A percentile compares a stretch with the other conserved stretches of the same genome.
Evolutionary conservation across 1,140 invertebrate species (phyloP).

Genomic region (Oncopeltus fasciatus): DNA sequence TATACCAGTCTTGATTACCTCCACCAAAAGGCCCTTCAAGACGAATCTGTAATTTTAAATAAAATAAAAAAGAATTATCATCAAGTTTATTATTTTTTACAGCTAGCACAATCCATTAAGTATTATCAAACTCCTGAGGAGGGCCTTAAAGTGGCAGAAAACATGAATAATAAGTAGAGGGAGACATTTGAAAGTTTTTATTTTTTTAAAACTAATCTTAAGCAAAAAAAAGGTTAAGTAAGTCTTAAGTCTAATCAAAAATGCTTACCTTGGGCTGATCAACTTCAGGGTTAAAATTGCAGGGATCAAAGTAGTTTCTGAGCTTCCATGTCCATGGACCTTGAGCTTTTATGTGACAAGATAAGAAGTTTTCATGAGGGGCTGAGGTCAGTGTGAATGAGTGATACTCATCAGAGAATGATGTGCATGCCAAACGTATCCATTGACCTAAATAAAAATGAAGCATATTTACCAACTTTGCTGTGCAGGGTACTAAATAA

Average conservation of each 20-base stretch:
- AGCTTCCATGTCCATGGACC: constrained; percentile 99
- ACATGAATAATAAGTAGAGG: too few species aligned
- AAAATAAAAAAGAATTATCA: background rate
- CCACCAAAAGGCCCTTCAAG: constrained; percentile 97
- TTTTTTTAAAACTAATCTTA: too few species aligned
- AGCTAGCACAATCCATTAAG: background rate
- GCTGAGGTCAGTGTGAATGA: constrained; percentile 96
- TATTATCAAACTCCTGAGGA: too few species aligned
- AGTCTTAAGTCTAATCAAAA: too few species aligned
- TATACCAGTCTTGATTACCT: constrained; percentile 99
- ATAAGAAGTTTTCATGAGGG: constrained; percentile 92
- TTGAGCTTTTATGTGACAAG: constrained; percentile 94
- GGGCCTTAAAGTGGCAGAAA: too few species aligned
- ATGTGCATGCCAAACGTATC: constrained; percentile 84
- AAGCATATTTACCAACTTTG: constrained; percentile 69
- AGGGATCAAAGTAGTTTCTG: constrained; percentile 89
- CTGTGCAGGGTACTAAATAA: too few species aligned
- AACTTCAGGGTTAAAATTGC: constrained; percentile 77
- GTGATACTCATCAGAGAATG: constrained; percentile 89
- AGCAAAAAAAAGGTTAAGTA: too few species aligned
- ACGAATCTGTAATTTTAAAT: constrained; percentile 42
- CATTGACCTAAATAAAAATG: constrained; percentile 49
- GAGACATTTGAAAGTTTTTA: too few species aligned
- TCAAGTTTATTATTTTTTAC: background rate
- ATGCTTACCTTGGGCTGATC: constrained; percentile 56